Conservation (phyloP, 2,888 invertebrate species). For the Cantharis rufa region DNA sequence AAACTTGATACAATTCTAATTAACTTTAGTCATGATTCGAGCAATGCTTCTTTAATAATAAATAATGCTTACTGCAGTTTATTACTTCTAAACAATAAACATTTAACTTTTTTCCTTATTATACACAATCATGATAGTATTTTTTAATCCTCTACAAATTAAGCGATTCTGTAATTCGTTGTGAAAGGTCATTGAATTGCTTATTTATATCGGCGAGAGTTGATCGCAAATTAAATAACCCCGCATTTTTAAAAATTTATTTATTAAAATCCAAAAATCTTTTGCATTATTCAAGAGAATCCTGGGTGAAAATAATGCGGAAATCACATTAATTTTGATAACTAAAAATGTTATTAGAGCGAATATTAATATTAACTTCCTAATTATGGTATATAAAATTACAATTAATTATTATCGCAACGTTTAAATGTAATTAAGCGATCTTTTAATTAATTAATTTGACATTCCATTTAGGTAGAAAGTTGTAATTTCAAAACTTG, state of each 20-base stretch:
- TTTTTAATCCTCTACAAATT: neutral
- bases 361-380: neutral
- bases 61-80: neutral
- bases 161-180: neutral
- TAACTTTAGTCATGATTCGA: neutral
- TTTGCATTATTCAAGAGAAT: neutral
- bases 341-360: neutral
- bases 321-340: neutral
- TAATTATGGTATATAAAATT: neutral
- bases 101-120: neutral
- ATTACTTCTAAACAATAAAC: neutral
- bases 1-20: neutral
- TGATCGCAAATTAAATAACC: neutral
- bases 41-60: neutral
- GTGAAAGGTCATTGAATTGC: neutral
- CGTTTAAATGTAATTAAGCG: neutral
- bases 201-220: neutral
- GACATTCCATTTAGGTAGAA: neutral
- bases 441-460: neutral
- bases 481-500: neutral
- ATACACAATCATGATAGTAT: neutral
- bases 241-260: neutral
- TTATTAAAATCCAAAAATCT: neutral
- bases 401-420: neutral
- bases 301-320: neutral